These are phyloP conservation scores for Eurystomus gularis DNA, from an alignment of 2,113 vertebrate species.

Conservation along the genomic window DNA sequence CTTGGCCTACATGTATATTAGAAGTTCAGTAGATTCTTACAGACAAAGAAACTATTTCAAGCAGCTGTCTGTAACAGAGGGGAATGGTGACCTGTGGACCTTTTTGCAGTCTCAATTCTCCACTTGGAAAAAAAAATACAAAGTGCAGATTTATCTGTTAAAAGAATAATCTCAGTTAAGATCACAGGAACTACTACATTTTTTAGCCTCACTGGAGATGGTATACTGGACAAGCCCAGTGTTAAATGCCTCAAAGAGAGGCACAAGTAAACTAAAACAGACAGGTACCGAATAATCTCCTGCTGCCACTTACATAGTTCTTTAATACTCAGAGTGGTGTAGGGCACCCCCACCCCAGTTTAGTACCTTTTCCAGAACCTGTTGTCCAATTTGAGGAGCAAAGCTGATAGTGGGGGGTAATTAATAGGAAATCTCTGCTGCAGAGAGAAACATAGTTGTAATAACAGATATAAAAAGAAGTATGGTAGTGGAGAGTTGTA, in stretches of 20 bases:
- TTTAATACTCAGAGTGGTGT: neutral
- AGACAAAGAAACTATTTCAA: neutral
- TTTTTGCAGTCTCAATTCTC: neutral
- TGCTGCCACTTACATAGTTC: neutral
- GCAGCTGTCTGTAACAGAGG: neutral
- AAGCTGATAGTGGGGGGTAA: neutral
- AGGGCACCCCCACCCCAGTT: neutral
- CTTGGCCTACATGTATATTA: neutral
- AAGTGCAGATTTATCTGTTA: neutral
- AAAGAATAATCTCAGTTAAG: conserved; percentile 12
- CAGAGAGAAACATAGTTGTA: conserved; percentile 1
- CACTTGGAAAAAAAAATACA: neutral
- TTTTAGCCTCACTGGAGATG: neutral
- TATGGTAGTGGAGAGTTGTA: neutral
- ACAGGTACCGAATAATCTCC: neutral
- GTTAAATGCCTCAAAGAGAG: neutral
- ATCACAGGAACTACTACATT: neutral
- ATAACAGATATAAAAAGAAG: neutral
- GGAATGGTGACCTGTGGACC: neutral
- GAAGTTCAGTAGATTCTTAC: neutral
- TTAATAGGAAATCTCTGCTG: neutral
- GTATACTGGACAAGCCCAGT: neutral
- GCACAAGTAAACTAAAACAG: neutral
- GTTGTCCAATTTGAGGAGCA: neutral
- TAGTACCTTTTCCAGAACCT: neutral